Base-by-base conservation (phyloP, 2,113 vertebrate species). In the Rafetus swinhoei region DNA sequence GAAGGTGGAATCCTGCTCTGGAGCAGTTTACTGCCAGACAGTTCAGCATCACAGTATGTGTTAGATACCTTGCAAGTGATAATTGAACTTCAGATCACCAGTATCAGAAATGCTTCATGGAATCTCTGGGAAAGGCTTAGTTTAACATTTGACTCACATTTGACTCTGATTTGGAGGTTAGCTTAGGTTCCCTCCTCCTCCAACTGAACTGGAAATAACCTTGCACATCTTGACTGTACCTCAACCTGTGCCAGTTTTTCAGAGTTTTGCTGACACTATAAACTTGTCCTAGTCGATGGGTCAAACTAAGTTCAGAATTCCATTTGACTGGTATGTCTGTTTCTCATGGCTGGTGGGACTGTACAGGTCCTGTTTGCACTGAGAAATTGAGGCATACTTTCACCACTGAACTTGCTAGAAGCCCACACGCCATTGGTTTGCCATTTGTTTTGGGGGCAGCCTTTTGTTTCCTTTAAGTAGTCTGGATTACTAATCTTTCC, bases 111-210 rank as follows among this genome's bases (percentile, higher is more conserved):
- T 25, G 81, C 55, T n/a, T 87, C 15, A 1, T 54, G 18, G 27
- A 65, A 32, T 65, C 14, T 65, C 29, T 62, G 60, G 6, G 62
- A 65, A 65, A 32, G 62, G 15, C 62, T 89, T 76, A 52, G 9
- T 91, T 2, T 29, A 79, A 18, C 12, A 0, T 35, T 50, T n/a
- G n/a, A n/a, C n/a, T 1, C 6, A 39, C 19, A 2, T 65, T 27
- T 83, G 60, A 50, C 45, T 81, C 29, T 0, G 1, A 65, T 32
- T 65, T 65, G 62, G 62, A 65, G 29, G 32, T 62, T 62, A 62
- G 27, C 27, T 62, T 60, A 25, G 59, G 11, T 60, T 12, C 53
- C 53, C 53, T 27, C 11, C 50, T 35, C 25, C 32, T 2, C 24
- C 53, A 13, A 19, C 60, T 50, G 39, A 52, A 19, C 19, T 74